Base-by-base conservation (phyloP, 2,888 invertebrate species). In the Syritta pipiens region DNA sequence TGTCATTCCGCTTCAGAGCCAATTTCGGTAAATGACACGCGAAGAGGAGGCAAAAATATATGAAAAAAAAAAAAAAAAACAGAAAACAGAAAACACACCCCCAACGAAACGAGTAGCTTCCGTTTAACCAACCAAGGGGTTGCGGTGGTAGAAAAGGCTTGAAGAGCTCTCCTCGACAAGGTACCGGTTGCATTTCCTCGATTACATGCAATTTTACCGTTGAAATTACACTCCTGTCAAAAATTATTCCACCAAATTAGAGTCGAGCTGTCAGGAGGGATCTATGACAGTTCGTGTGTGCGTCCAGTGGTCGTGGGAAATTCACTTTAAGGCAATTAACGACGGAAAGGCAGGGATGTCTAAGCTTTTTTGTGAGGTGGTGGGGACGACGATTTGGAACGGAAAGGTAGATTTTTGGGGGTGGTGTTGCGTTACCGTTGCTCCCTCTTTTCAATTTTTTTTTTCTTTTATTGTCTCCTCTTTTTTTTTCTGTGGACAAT, bases 131-230 rank as follows among this genome's bases (percentile, higher is more conserved):
- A 24, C 3, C n/a, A 67, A 42, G 65, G 53, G 37, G 44, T 59
- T 26, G 3, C 19, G 26, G 10, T 5, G 48, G 22, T n/a, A 24
- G 4, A 9, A 12, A 7, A 24, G 10, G 35, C 26, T 19, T n/a
- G n/a, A n/a, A n/a, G n/a, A 20, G 49, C 9, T 22, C 42, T n/a
- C 4, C n/a, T n/a, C n/a, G n/a, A n/a, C n/a, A n/a, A n/a, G n/a
- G 20, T 57, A 77, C 72, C 59, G 71, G 77, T 77, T 77, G 77
- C 77, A 77, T 65, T 59, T 71, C 46, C 53, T 65, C 51, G 46
- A 72, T 77, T 59, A 48, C 46, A 42, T 72, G 65, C 65, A 77
- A 72, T 77, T 72, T 77, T 28, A 46, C 67, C 48, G 53, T 28
- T 20, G 22, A 42, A 72, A 60, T 72, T 67, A 72, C 55, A 77